Evolutionary conservation across 2,113 vertebrate species (phyloP), one percentile per base, ranked within the genome.

Genomic region (Dinomys branickii): DNA sequence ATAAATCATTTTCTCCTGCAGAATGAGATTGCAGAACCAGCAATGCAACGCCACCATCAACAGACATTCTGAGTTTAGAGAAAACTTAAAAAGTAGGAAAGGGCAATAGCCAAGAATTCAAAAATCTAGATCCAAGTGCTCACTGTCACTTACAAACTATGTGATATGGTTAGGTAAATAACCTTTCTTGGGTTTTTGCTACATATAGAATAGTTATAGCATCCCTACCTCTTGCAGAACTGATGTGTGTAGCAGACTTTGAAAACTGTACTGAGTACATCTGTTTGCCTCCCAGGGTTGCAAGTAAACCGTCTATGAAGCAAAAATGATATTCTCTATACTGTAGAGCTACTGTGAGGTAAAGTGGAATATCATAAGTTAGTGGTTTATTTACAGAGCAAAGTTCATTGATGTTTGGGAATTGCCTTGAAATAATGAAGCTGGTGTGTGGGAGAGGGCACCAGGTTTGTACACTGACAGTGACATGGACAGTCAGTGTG

Each of bases 1-100:
- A 20, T 20, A 38, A 3, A 16, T 38, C n/a, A 90, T 8, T 13
- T 16, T 33, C 30, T 4, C 44, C 52, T 47, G n/a, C 75, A 5
- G 50, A 73, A 16, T 3, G n/a, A 11, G 35, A 16, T 0, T 1
- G 1, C 6, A 17, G 11, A 19, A 30, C 12, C 16, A 1, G 84
- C 59, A 73, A 59, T 24, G 58, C 73, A 75, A 56, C 63, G 41
- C 44, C 0, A 4, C 80, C 92, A 89, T 75, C 56, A 65, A 38
- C 44, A 50, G 77, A 28, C 38, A 14, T 61, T 59, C 0, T 71
- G 82, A 61, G 58, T 35, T 28, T 56, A 56, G 30, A 58, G 58
- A 24, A 75, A 61, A 73, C 20, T 26, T 65, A 78, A 41, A 73
- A 9, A 33, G 30, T 7, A 67, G 44, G 80, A 85, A 59, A 85